These are phyloP conservation scores for Marmota monax DNA, from an alignment of 2,113 vertebrate genomes.

Conservation along the genomic window DNA sequence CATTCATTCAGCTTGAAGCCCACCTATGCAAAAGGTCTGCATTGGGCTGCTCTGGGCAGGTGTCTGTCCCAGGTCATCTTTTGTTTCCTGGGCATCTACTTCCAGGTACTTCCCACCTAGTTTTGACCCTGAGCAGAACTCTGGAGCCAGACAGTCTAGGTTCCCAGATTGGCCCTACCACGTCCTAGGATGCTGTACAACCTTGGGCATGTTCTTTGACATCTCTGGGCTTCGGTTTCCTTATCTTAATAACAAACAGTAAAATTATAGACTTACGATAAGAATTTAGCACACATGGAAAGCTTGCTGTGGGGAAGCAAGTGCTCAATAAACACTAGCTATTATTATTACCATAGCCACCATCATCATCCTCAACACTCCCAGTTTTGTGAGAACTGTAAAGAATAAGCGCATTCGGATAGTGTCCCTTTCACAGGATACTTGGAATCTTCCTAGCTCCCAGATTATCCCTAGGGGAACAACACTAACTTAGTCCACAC, in stretches of 20 bases:
- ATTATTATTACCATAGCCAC: neutral
- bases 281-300: neutral
- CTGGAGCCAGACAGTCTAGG: neutral
- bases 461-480: neutral
- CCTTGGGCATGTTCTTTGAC: neutral
- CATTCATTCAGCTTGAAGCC: neutral
- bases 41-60: neutral
- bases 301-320: neutral
- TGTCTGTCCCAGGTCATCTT: neutral
- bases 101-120: neutral
- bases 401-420: neutral
- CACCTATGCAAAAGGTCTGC: neutral
- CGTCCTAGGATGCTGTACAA: neutral
- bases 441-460: neutral
- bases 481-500: neutral
- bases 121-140: neutral
- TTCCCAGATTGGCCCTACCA: neutral
- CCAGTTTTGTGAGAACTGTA: neutral
- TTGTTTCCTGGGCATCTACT: conserved; percentile 4
- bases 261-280: neutral
- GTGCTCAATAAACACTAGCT: neutral
- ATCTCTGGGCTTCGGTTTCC: neutral
- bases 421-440: neutral
- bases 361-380: neutral
- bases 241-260: neutral